These are phyloP conservation scores for Melanocharis versteri DNA, from an alignment of 2,113 vertebrate species.

Conservation along the genomic window DNA sequence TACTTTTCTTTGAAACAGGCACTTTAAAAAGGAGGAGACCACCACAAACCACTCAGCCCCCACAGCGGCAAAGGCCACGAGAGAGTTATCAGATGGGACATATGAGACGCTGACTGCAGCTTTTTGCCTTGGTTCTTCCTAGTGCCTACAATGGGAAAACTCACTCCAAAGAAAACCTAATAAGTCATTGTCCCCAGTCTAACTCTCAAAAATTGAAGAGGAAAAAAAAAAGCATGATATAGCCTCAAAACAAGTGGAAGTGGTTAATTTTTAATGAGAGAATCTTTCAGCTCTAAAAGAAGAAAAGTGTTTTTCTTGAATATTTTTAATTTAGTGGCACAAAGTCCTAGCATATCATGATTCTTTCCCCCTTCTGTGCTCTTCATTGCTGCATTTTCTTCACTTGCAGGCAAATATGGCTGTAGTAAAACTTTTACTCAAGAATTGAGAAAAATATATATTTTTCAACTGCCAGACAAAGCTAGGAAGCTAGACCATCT, in stretches of 20 bases:
- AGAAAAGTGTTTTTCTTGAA: conserved; percentile 64
- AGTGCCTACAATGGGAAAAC: conserved; percentile 96
- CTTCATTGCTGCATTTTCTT: conserved; percentile 78
- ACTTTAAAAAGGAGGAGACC: conserved; percentile 89
- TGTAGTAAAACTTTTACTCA: conserved; percentile 71
- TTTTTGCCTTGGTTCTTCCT: conserved; percentile 91
- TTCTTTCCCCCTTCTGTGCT: conserved; percentile 61
- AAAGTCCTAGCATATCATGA: conserved; percentile 60
- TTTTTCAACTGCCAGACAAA: conserved; percentile 77
- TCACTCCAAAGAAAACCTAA: conserved; percentile 96
- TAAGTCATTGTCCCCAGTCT: conserved; percentile 79
- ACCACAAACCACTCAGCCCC: conserved; percentile 83
- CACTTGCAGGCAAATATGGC: conserved; percentile 78
- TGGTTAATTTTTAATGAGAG: conserved; percentile 56
- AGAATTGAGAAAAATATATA: conserved; percentile 69
- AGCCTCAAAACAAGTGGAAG: conserved; percentile 69
- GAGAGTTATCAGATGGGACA: conserved; percentile 92
- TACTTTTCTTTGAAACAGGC: conserved; percentile 72
- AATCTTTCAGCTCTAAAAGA: conserved; percentile 65
- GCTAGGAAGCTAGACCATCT: conserved; percentile 75
- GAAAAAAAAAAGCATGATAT: conserved; percentile 56
- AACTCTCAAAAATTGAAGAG: conserved; percentile 64
- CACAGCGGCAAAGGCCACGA: conserved; percentile 80
- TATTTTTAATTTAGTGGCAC: conserved; percentile 74
- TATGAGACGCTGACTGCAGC: conserved; percentile 85